Percentiles rank a stretch among this genome's conserved stretches.
phyloP scores from a whole-genome alignment of 1,140 invertebrate genomes.

The Diachasmimorpha longicaudata region DNA sequence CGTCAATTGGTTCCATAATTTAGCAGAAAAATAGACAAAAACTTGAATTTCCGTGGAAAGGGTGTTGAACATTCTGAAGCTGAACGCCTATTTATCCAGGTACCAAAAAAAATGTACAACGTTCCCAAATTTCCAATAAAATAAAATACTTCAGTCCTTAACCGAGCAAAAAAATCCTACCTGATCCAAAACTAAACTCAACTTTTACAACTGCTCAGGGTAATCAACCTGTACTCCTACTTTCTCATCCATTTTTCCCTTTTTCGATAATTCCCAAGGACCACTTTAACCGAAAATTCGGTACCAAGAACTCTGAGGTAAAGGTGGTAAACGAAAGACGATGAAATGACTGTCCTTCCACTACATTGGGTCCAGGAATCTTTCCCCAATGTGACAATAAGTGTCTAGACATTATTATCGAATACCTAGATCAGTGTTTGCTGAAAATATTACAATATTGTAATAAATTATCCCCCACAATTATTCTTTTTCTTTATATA shows the following conservation, averaged over 20 bases:
- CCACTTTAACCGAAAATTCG: not conserved
- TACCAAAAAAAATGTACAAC: not conserved
- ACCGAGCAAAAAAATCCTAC: not conserved
- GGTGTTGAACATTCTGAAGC: no score
- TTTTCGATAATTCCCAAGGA: not conserved
- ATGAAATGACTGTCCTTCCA: no score
- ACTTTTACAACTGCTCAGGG: conserved; percentile 27
- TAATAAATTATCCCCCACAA: no score
- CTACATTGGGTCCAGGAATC: no score
- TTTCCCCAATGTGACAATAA: no score
- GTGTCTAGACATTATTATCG: no score
- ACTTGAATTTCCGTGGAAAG: no score
- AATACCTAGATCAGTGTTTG: no score
- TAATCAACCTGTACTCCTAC: not conserved
- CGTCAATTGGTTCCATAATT: no score
- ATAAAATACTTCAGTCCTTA: not conserved
- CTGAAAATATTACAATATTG: no score
- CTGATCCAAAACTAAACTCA: not conserved
- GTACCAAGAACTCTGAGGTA: not conserved
- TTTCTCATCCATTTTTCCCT: not conserved
- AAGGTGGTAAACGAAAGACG: not conserved
- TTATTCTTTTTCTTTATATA: no score
- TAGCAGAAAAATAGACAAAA: no score
- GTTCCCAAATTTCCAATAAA: not conserved
- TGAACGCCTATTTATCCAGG: not conserved